phyloP scores from a whole-genome alignment of 2,113 vertebrate species.

The Haemorhous mexicanus region DNA sequence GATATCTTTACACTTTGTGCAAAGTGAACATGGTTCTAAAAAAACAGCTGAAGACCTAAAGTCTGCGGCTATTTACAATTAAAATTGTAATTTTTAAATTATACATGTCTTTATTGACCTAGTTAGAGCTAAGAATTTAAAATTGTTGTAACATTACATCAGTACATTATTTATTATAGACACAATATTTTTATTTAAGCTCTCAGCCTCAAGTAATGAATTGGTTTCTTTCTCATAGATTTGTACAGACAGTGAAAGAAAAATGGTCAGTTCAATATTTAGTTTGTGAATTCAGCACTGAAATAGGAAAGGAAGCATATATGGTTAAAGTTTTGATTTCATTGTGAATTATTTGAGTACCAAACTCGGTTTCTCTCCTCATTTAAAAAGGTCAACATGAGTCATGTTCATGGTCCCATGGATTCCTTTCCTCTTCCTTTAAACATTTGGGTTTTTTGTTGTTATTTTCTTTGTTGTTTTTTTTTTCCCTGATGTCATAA shows the following conservation, averaged over 20 bases:
- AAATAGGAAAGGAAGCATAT: background rate
- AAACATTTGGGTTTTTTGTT: rapidly evolving
- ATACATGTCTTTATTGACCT: rapidly evolving
- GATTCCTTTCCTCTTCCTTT: background rate
- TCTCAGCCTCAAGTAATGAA: background rate
- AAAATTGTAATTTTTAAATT: background rate
- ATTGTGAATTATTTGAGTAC: background rate
- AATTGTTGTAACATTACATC: background rate
- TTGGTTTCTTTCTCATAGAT: background rate
- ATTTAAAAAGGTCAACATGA: background rate
- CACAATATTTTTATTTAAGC: background rate
- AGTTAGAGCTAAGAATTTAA: background rate
- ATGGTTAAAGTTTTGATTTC: background rate
- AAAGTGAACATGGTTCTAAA: background rate
- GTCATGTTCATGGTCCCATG: background rate
- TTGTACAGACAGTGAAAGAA: background rate
- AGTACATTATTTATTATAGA: background rate
- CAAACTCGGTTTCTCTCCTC: background rate
- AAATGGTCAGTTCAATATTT: background rate
- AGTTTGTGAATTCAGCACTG: background rate
- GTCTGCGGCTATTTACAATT: background rate
- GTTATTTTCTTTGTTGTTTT: background rate
- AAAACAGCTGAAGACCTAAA: background rate
- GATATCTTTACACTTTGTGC: background rate
- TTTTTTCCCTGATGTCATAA: background rate